Base-by-base conservation (phyloP, 2,888 invertebrate species). In the Norana najaformis region DNA sequence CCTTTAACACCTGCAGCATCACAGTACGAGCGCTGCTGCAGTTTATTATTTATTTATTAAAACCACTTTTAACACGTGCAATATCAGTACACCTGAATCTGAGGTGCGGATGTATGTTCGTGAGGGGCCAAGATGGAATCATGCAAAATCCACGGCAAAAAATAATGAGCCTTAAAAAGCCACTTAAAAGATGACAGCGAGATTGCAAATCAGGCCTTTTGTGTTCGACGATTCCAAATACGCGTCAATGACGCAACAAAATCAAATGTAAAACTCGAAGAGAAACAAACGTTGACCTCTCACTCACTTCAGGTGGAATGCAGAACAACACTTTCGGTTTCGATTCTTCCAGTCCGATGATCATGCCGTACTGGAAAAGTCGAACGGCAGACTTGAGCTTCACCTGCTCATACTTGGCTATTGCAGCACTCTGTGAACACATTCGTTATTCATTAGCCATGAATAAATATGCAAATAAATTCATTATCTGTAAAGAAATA, bases 281-380 rank as follows among this genome's bases (percentile, higher is more conserved):
- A 34, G 6, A 30, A 16, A 11, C 18, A 18, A 36, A 38, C n/a
- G 34, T 2, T 23, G 69, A 39, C 34, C 34, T 3, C 36, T 20
- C 13, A 93, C 94, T 93, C 91, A 94, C 94, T 83, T 93, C 93
- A 92, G 93, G 93, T 39, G 94, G 94, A 91, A 94, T 94, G 91
- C 93, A 93, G 92, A 94, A 93, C n/a, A 93, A 92, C 85, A 94
- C 92, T 90, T 93, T 92, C 0, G 94, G 94, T 88, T 93, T 92
- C 2, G 18, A 23, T 1, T 91, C 91, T 30, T 93, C 90, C 16
- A 94, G 92, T n/a, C 93, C 93, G 1, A 94, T 94, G 38, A 94
- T 93, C 89, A 94, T 92, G 18, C 93, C 93, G 90, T 94, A 94
- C 89, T 94, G 94, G 92, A 94, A 94, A 90, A 94, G 92, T n/a